Evolutionary conservation across 2,888 invertebrate genomes (phyloP), one percentile per base, ranked within the genome.

Genomic region (Lypha dubia): DNA sequence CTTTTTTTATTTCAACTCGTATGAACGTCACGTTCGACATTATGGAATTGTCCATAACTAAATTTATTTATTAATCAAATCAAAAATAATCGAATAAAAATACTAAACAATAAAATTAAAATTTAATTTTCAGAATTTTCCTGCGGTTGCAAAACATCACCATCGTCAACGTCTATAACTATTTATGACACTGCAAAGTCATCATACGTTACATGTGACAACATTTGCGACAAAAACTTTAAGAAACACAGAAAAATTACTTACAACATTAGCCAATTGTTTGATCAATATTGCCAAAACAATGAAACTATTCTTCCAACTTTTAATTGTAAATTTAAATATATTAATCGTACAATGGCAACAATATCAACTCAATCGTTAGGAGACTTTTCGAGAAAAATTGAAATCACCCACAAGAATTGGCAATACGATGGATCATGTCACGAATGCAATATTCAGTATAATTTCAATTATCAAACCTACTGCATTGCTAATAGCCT

Each of bases 141-240:
- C 17, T 94, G 94, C 86, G 87, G 89, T 70, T 94, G 94, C 86
- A 90, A 6, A 88, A 86, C 9, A 81, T 87, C 35, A 74, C 83
- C 35, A 75, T 83, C 41, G 53, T 87, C 46, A 77, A 70, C 60
- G 0, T 44, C 70, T 9, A 4, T 79, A 9, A 62, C 88, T 22
- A 85, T 90, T 15, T 92, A 90, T 73, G 92, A 92, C 74, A 87
- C 88, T 7, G 83, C 63, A 3, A 87, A 87, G 58, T 85, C 87
- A 60, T 85, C 87, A n/a, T 88, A 87, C 84, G 91, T 91, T 24
- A 89, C 87, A 51, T 92, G 92, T 38, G 60, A 83, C 15, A 85
- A 88, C 68, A 86, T 85, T 44, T 92, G 91, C 79, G 68, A 41
- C 46, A 60, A 80, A 46, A 62, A 49, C 15, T 15, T 20, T 17